Conservation (phyloP, 2,888 invertebrate genomes). For the Sarcophaga variegata region DNA sequence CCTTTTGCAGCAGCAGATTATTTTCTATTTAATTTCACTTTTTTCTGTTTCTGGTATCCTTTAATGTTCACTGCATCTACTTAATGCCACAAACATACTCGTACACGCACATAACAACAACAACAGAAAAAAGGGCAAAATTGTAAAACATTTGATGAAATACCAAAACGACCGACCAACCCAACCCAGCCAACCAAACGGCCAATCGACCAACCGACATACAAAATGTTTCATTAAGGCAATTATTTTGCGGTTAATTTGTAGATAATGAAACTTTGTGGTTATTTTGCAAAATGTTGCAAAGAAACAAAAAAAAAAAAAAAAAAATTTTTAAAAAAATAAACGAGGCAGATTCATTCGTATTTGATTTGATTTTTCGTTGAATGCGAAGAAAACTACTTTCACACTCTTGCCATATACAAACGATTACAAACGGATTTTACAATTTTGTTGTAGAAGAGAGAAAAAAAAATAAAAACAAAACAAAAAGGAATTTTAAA, state of each 20-base stretch:
- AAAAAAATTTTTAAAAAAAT: slow-evolving; percentile 7
- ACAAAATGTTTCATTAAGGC: slow-evolving; percentile 70
- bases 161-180: slow-evolving; percentile 35
- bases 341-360: not conserved
- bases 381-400: not conserved
- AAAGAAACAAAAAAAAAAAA: slow-evolving; percentile 22
- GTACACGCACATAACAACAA: not conserved
- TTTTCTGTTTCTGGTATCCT: not conserved
- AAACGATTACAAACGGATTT: not conserved
- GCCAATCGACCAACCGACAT: not conserved
- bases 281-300: slow-evolving; percentile 55
- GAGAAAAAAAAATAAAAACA: not conserved
- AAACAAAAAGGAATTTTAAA: not conserved
- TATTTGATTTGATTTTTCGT: not conserved
- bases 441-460: not conserved
- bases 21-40: not conserved
- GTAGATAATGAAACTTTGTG: slow-evolving; percentile 70
- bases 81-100: not conserved
- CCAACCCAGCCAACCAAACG: not conserved
- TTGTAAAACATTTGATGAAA: slow-evolving; percentile 59
- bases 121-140: not conserved
- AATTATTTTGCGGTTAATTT: slow-evolving; percentile 75
- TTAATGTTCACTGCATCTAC: not conserved
- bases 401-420: not conserved
- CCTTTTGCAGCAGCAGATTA: no score